These are phyloP conservation scores for Porites lobata DNA, from an alignment of 92 coral and sea anemone genomes.

Conservation along the genomic window DNA sequence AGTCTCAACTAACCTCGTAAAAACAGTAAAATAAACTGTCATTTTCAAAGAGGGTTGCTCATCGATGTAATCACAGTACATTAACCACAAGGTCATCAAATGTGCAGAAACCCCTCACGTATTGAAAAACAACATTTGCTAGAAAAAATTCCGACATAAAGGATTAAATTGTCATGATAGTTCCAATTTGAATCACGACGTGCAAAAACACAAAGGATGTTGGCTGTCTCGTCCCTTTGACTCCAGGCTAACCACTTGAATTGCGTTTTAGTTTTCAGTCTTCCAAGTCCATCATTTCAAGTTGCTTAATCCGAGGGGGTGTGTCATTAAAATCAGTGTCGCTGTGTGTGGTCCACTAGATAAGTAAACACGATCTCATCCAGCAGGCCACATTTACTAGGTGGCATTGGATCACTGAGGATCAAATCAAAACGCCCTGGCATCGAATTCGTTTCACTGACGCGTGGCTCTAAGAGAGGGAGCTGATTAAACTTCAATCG, in stretches of 20 bases:
- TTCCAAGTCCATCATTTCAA: conserved; percentile 65
- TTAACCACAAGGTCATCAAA: conserved; percentile 7
- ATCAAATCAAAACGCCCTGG: conserved; percentile 54
- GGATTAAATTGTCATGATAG: conserved; percentile 1
- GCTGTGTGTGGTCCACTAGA: conserved; percentile 88
- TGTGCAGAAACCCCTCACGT: conserved; percentile 16
- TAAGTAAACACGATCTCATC: conserved; percentile 79
- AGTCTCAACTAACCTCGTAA: conserved; percentile 12
- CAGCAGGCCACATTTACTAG: conserved; percentile 37
- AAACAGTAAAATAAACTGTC: background rate
- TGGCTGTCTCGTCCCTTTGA: conserved; percentile 38
- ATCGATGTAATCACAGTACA: background rate
- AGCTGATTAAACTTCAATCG: conserved; percentile 13
- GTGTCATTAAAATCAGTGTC: conserved; percentile 73
- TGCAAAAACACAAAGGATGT: conserved; percentile 4
- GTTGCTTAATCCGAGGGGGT: conserved; percentile 65
- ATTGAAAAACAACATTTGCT: conserved; percentile 22
- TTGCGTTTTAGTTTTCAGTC: conserved; percentile 50
- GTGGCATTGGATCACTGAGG: conserved; percentile 33
- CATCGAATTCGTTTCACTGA: conserved; percentile 27
- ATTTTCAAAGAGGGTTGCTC: background rate
- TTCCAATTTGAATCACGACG: conserved; percentile 10
- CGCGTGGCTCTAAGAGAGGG: conserved; percentile 30
- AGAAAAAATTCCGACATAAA: background rate
- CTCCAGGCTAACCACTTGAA: conserved; percentile 39